These are phyloP conservation scores for Hydractinia echinata DNA, from an alignment of 30 jellyfish, hydroid and myxozoan species.

Conservation along the genomic window DNA sequence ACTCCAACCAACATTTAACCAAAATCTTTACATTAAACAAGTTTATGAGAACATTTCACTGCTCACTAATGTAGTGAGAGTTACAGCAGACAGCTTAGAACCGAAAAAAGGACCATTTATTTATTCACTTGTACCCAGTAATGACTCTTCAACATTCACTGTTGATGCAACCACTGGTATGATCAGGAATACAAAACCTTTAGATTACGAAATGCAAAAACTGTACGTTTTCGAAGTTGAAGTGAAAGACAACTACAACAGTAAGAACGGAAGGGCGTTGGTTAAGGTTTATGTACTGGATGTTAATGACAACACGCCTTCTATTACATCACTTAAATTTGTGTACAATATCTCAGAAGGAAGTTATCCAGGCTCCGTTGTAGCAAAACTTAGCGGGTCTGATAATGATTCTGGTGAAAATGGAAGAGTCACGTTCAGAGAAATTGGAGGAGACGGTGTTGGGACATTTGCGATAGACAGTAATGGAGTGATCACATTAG, in stretches of 20 bases:
- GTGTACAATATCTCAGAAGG: slow-evolving; percentile 48
- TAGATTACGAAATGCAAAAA: slow-evolving; percentile 43
- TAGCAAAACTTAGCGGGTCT: slow-evolving; percentile 24
- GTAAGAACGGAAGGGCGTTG: slow-evolving; percentile 32
- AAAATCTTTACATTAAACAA: slow-evolving; percentile 36
- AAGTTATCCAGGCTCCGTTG: slow-evolving; percentile 43
- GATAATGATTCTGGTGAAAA: slow-evolving; percentile 55
- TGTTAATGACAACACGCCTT: slow-evolving; percentile 55
- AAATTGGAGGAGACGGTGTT: slow-evolving; percentile 47
- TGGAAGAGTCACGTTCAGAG: slow-evolving; percentile 24
- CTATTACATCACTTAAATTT: not conserved
- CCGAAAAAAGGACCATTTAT: slow-evolving; percentile 37
- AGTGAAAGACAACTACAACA: slow-evolving; percentile 38
- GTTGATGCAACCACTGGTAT: slow-evolving; percentile 28
- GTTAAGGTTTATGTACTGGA: slow-evolving; percentile 46
- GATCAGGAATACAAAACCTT: slow-evolving; percentile 2
- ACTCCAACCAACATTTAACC: slow-evolving; percentile 30
- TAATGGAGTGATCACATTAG: slow-evolving; percentile 38
- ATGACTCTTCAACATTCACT: slow-evolving; percentile 23
- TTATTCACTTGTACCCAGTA: slow-evolving; percentile 35
- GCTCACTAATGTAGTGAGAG: slow-evolving; percentile 20
- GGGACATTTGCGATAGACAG: slow-evolving; percentile 29
- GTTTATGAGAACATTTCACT: slow-evolving; percentile 33
- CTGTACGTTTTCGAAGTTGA: slow-evolving; percentile 32
- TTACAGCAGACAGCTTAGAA: slow-evolving; percentile 42